Conservation (phyloP, 1,140 invertebrate genomes). For the Drosophila varians region DNA sequence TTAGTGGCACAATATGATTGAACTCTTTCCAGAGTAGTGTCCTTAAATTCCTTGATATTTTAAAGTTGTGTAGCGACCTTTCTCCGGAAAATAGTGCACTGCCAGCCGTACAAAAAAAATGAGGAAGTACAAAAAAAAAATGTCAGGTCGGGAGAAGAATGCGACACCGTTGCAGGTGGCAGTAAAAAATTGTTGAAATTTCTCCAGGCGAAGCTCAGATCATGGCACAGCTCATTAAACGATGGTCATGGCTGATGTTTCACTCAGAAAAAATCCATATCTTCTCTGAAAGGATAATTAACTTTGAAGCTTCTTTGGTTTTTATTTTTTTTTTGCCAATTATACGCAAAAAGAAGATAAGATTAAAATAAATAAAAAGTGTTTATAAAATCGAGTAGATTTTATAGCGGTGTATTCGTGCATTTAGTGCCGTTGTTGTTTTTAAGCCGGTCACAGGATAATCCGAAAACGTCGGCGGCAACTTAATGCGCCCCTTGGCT, state of each 20-base stretch:
- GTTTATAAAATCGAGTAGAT: neutral
- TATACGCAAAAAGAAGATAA: neutral
- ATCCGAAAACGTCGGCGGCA: slow-evolving; percentile 49
- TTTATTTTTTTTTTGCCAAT: too few relatives aligned
- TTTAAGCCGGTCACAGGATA: slow-evolving; percentile 52
- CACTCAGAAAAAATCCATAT: neutral
- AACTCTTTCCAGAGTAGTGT: too few relatives aligned
- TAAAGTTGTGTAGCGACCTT: neutral
- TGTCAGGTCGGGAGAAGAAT: slow-evolving; percentile 46
- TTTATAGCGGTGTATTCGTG: slow-evolving; percentile 13
- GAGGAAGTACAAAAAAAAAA: slow-evolving; percentile 49
- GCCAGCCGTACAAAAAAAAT: slow-evolving; percentile 25
- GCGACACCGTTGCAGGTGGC: slow-evolving; percentile 69
- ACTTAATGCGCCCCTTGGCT: slow-evolving; percentile 70
- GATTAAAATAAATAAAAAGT: too few relatives aligned
- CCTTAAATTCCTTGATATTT: too few relatives aligned
- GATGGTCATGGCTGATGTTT: slow-evolving; percentile 42
- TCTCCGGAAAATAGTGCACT: slow-evolving; percentile 55
- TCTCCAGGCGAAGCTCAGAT: slow-evolving; percentile 33
- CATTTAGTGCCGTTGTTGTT: slow-evolving; percentile 28
- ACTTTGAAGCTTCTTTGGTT: neutral
- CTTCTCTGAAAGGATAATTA: neutral
- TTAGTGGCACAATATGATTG: too few relatives aligned
- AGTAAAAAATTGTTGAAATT: slow-evolving; percentile 79
- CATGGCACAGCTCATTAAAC: slow-evolving; percentile 70